phyloP scores from a whole-genome alignment of 2,113 vertebrate genomes.

The Cairina moschata region DNA sequence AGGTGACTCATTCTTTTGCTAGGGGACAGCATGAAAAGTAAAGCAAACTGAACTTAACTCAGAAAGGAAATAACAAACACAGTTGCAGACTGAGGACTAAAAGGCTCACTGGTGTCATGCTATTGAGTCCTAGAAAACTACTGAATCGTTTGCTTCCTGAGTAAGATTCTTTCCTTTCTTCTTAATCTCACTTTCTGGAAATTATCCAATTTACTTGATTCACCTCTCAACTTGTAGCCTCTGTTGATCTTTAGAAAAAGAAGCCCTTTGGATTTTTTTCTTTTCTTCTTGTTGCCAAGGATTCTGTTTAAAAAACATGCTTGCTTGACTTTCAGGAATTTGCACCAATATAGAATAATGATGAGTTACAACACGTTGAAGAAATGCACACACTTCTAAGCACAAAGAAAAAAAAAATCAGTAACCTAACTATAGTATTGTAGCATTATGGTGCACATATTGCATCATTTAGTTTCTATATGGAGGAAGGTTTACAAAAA shows the following conservation, averaged over 20 bases:
- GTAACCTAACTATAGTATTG: not conserved
- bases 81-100: not conserved
- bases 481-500: not conserved
- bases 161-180: constrained; percentile 40
- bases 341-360: not conserved
- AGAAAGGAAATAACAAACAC: constrained; percentile 36
- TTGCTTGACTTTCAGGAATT: constrained; percentile 65
- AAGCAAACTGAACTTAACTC: constrained; percentile 39
- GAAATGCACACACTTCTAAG: constrained; percentile 14
- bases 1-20: constrained; percentile 34
- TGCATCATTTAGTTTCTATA: not conserved
- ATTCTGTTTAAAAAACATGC: constrained; percentile 44
- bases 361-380: not conserved
- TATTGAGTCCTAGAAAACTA: constrained; percentile 27
- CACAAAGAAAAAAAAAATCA: not conserved
- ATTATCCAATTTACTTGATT: constrained; percentile 41
- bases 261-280: not conserved
- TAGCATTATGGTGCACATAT: no score
- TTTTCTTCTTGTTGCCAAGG: constrained; percentile 56
- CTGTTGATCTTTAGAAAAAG: constrained; percentile 47
- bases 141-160: not conserved
- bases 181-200: constrained; percentile 64
- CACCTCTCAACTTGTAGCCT: constrained; percentile 47
- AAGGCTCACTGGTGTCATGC: constrained; percentile 30
- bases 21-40: constrained; percentile 20